Conservation (phyloP, 2,888 invertebrate genomes). For the Minunthozetes semirufus region DNA sequence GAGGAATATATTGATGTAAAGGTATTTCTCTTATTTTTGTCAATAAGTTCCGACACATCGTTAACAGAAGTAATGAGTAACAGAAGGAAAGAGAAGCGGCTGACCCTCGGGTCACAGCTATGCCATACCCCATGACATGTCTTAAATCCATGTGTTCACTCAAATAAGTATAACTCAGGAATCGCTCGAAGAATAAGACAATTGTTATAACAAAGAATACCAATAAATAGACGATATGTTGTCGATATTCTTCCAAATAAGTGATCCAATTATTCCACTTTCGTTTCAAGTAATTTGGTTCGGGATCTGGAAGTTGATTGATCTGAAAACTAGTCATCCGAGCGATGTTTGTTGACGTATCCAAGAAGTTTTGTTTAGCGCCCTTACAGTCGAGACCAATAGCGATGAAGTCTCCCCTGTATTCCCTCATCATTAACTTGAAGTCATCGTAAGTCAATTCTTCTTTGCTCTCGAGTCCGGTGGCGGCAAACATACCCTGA, state of each 20-base stretch:
- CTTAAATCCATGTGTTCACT: slow-evolving; percentile 88
- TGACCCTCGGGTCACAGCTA: slow-evolving; percentile 86
- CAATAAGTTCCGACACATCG: slow-evolving; percentile 84
- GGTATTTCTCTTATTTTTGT: slow-evolving; percentile 90
- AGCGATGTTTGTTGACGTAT: slow-evolving; percentile 87
- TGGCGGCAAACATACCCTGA: slow-evolving; percentile 89
- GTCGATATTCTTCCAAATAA: slow-evolving; percentile 87
- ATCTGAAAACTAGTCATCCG: slow-evolving; percentile 90
- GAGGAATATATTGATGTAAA: slow-evolving; percentile 83
- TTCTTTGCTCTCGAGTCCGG: slow-evolving; percentile 80
- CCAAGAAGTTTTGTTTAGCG: slow-evolving; percentile 87
- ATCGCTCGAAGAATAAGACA: slow-evolving; percentile 85
- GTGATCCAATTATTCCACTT: slow-evolving; percentile 80
- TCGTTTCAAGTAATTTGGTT: slow-evolving; percentile 58
- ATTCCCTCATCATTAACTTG: slow-evolving; percentile 92
- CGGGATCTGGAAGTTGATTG: slow-evolving; percentile 63
- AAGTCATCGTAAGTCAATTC: slow-evolving; percentile 84
- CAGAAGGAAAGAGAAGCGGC: slow-evolving; percentile 91
- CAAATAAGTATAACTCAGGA: slow-evolving; percentile 93
- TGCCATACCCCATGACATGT: slow-evolving; percentile 95
- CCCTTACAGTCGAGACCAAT: slow-evolving; percentile 90
- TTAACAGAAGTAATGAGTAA: slow-evolving; percentile 78
- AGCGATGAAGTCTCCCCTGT: slow-evolving; percentile 88
- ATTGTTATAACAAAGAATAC: slow-evolving; percentile 90
- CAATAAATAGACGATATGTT: slow-evolving; percentile 90